Evolutionary conservation across 2,113 vertebrate species (phyloP), one percentile per base, ranked within the genome.

Genomic region (Alces alces): DNA sequence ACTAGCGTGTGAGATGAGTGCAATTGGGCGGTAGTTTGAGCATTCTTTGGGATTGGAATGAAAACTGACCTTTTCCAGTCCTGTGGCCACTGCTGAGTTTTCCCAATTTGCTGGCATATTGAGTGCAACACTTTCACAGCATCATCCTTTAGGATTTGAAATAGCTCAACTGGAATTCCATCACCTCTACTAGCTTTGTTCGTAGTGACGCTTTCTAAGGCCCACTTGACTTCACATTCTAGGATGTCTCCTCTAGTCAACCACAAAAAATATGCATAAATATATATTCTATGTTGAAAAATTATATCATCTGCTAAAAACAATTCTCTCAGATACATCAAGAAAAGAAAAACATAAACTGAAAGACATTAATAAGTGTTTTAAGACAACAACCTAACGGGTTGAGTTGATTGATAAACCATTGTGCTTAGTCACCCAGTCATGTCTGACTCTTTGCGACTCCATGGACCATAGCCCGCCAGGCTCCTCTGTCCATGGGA

Each of bases 361-460:
- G 80, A 85, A 98, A 98, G 98, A 94, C 76, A 96, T 93, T 98
- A 97, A 97, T 96, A 97, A 98, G 98, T 61, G 54, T 97, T 97
- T 96, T 93, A 98, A 96, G 90, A 43, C 58, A 94, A 52, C 17
- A 94, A 47, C 23, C 19, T 84, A 97, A 86, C 27, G 0, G 57
- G 2, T 45, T 87, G 43, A 70, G 92, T 92, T 19, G 54, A 52
- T 84, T 97, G 80, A 85, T 93, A 96, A 98, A 87, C 66, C 66
- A 70, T 21, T 70, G 66, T 23, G 66, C 19, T 70, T 70, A 39
- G n/a, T 36, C n/a, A 36, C 19, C 39, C n/a, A 70, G 66, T 70
- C 0, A 0, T 70, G n/a, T 58, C 66, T 39, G 66, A 70, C n/a
- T 39, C 66, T 36, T 36, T 70, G 66, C 0, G 5, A 70, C 19